Base-by-base conservation (phyloP, 2,888 invertebrate genomes). In the Entomobrya proxima region DNA sequence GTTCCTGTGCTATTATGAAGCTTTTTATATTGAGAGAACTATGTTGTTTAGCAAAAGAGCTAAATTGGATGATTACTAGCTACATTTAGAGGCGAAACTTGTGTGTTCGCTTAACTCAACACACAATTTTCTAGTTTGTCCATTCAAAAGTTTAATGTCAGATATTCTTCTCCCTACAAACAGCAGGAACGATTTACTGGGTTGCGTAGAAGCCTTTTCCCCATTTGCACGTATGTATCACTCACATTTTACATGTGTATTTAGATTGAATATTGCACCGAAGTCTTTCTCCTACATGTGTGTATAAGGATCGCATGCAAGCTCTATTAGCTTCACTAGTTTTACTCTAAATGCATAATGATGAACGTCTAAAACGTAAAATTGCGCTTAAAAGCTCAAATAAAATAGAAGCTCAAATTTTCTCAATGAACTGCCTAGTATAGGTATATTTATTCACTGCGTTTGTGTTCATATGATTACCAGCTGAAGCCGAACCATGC, bases 21-120 rank as follows among this genome's bases (percentile, higher is more conserved):
- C 27, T 58, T 40, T 67, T 37, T 40, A 11, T 67, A 18, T 21
- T 40, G 61, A 61, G 61, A 7, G 37, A 40, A 67, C 67, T 40
- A 67, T 40, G 67, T 67, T 67, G 37, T 67, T 67, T 40, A 67
- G 67, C 40, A 40, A n/a, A 67, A 40, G 44, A 44, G 37, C 47
- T 75, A 83, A 83, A 83, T 83, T 83, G 76, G 76, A 83, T 83
- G 83, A 83, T 83, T 83, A 76, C 83, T 76, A 67, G 67, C 76
- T 82, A 11, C 61, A 30, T 7, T 64, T 78, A 64, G 74, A 74
- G 72, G 24, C 67, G 24, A 50, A n/a, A 24, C 69, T 79, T 72
- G 21, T 21, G 40, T 69, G 67, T 35, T 27, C 15, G n/a, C 77
- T 32, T 35, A 37, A 2, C 18, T 18, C 11, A 18, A 35, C 52